Evolutionary conservation across 1,140 invertebrate genomes (phyloP).

Genomic region (Araneus ventricosus): DNA sequence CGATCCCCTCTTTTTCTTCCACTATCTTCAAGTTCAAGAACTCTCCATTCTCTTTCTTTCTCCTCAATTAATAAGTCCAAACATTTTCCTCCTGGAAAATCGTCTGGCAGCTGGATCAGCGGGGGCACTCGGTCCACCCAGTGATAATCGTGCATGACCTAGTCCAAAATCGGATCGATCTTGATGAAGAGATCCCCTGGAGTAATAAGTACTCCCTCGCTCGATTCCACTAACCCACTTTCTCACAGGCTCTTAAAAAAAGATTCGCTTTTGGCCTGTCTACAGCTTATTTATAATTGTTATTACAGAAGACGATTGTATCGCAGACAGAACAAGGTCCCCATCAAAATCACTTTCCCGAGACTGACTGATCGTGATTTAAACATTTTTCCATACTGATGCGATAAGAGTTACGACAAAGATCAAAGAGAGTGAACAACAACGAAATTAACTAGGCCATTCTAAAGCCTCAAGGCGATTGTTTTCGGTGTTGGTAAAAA

Average conservation of each 20-base stretch:
- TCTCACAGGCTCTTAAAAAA: background rate
- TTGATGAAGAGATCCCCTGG: background rate
- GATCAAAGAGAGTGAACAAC: background rate
- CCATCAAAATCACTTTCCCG: background rate
- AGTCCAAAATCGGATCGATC: constrained; percentile 41
- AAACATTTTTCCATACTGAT: background rate
- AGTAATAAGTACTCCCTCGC: background rate
- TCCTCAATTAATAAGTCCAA: background rate
- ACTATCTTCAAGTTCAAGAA: constrained; percentile 29
- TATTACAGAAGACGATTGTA: background rate
- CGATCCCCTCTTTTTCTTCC: background rate
- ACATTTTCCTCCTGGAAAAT: constrained; percentile 8
- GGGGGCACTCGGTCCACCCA: background rate
- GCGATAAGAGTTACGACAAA: background rate
- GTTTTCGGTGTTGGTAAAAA: too few species aligned
- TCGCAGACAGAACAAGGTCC: background rate
- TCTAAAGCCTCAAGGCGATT: too few species aligned
- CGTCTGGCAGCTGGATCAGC: background rate
- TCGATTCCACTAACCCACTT: constrained; percentile 11
- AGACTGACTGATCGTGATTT: background rate
- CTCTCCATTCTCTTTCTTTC: background rate
- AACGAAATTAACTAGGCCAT: too few species aligned
- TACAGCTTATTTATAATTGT: background rate
- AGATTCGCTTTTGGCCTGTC: background rate
- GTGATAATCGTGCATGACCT: constrained; percentile 44